Base-by-base conservation (phyloP, 2,113 vertebrate species). In the Poeciliopsis retropinna region DNA sequence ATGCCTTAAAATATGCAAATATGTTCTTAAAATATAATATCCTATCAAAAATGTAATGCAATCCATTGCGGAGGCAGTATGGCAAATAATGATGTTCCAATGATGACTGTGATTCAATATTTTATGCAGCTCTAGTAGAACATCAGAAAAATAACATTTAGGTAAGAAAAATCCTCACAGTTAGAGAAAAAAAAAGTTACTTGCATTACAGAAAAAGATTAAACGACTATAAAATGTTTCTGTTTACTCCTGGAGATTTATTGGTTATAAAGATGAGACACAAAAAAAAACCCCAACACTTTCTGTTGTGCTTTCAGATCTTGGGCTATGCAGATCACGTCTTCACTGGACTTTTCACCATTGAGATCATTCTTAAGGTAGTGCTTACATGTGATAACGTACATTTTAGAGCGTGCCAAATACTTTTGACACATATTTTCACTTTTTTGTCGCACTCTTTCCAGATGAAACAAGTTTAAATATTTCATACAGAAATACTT, bases 311-410 rank as follows among this genome's bases (percentile, higher is more conserved):
- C 60, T 95, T 84, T 91, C 95, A 99, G 98, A 97, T 99, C 93
- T 95, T 99, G 92, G 97, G 98, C 93, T 98, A 99, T 95, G 98
- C 98, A 92, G 98, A 99, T 95, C 97, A 99, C 87, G 97, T 99
- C 92, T 99, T 99, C 94, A 99, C 98, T 91, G 98, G 97, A 94
- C 97, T 99, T 94, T 99, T 99, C 95, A 99, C 98, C 71, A 97
- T 99, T 89, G 98, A 99, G 95, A 99, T 99, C 94, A 97, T 99
- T 91, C 96, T 99, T 88, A 99, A 99, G 98, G 98, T 99, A 82
- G 27, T 60, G 28, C 75, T 51, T 47, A 0, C 41, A 68, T 14
- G 54, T 76, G 30, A 27, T 27, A 54, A 54, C 14, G 15, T 15
- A 41, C 39, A 41, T 41, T 41, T 15, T 41, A 3, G 39, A 17